Percentiles rank a stretch among this genome's conserved stretches.
phyloP scores from a whole-genome alignment of 2,797 vertebrate genomes.

The Harpia harpyja region DNA sequence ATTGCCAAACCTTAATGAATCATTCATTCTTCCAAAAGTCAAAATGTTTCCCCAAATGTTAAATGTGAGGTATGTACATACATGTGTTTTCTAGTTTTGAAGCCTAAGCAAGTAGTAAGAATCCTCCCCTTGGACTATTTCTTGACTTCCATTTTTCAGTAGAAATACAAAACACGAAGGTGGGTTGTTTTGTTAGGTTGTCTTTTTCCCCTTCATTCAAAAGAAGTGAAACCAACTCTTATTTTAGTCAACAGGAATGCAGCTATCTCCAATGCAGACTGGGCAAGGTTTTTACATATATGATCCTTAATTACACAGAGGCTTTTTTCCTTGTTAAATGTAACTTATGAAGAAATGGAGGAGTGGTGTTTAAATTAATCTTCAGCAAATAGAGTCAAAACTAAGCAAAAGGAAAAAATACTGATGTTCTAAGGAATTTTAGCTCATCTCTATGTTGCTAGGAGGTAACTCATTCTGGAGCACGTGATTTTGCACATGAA shows the following conservation, averaged over 20 bases:
- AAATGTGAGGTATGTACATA: not conserved
- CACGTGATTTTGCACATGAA: not conserved
- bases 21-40: not conserved
- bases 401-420: not conserved
- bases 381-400: not conserved
- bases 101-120: not conserved
- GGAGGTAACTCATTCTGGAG: not conserved
- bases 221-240: not conserved
- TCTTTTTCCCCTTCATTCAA: not conserved
- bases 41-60: not conserved
- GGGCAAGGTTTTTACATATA: not conserved
- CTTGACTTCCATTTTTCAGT: not conserved
- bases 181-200: not conserved
- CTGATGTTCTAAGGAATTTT: not conserved
- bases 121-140: not conserved
- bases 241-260: not conserved
- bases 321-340: fast-evolving
- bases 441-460: not conserved
- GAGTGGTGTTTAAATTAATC: not conserved
- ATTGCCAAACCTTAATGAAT: not conserved
- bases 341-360: not conserved
- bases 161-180: not conserved
- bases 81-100: not conserved
- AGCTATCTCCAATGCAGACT: not conserved
- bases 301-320: not conserved